Base-by-base conservation (phyloP, 2,888 invertebrate genomes). In the Julus scanicus region DNA sequence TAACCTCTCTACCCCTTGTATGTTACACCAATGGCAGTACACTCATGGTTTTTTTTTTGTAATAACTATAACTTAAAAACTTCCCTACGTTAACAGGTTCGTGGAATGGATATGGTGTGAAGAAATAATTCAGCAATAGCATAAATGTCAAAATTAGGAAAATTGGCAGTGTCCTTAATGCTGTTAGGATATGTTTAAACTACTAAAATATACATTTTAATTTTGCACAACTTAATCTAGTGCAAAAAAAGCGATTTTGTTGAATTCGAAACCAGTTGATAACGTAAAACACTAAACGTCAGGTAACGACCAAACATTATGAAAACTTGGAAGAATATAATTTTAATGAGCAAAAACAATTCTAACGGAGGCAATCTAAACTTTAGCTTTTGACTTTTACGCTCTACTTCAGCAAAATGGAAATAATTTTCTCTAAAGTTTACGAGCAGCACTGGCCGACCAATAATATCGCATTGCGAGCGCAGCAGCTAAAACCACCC, bases 101-200 rank as follows among this genome's bases (percentile, higher is more conserved):
- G 17, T 17, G 63, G n/a, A 17, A n/a, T 63, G 0, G 17, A 63
- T n/a, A n/a, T n/a, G 17, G 63, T 3, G n/a, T 63, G 63, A 63
- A n/a, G 4, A 63, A 63, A n/a, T 17, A 8, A 63, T 63, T 63
- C 17, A 63, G 63, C 63, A 63, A n/a, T n/a, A n/a, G 6, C 8
- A 8, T 63, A 17, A 63, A 63, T 63, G 17, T 63, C 29, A 71
- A 71, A 11, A 29, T 29, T 11, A 29, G 71, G 71, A 3, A 71
- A 71, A 71, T 71, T 71, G 71, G 71, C 71, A 71, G 71, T 29
- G 11, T 29, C 71, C 29, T 71, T 71, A 29, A 71, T 71, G 71
- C 71, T 20, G 29, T 71, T 71, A 0, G 8, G 71, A 71, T 71
- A 71, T 71, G 71, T 29, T 71, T 71, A 71, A 71, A n/a, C 8